Base-by-base conservation (phyloP, 2,113 vertebrate species). In the Saimiri boliviensis region DNA sequence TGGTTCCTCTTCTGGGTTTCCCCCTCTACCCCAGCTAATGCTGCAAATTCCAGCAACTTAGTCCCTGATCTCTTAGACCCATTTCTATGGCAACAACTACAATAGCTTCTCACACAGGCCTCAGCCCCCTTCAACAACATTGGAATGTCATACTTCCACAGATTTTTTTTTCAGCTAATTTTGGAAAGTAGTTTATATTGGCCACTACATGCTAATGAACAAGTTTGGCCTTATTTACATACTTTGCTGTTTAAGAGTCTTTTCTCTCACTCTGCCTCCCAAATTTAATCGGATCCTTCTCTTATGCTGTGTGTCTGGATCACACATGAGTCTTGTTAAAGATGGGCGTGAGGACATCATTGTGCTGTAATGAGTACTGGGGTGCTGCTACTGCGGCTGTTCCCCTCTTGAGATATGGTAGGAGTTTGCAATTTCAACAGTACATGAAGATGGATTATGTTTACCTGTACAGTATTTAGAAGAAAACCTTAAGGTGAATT, bases 171-270 rank as follows among this genome's bases (percentile, higher is more conserved):
- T 71, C 58, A 79, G 92, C 97, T 97, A 97, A 97, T 97, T 98
- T 97, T 98, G 94, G 97, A 97, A 97, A 98, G 96, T 73, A 74
- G 96, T 98, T 98, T 98, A 98, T 97, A 71, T 97, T 97, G 95
- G 96, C 95, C 0, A 25, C 87, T 92, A 58, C 16, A 83, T 97
- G 94, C 92, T 98, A 98, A 97, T 96, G 97, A 98, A 96, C 87
- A 80, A 47, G 94, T 95, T 73, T 52, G 88, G 79, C 76, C 42
- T 5, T 97, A 95, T 97, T 98, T 97, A 98, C 97, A 98, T 96
- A 97, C 85, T 98, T 97, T 83, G 80, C 94, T 94, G 73, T 80
- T 98, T 96, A 96, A 87, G 96, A 91, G 82, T 83, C 85, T 97
- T 89, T 93, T 85, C 79, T 21, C 25, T 91, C 19, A 0, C 87